A percentile compares a stretch with the other conserved stretches of the same genome.
Conservation (phyloP, 2,113 vertebrate species). For the Riparia riparia region DNA sequence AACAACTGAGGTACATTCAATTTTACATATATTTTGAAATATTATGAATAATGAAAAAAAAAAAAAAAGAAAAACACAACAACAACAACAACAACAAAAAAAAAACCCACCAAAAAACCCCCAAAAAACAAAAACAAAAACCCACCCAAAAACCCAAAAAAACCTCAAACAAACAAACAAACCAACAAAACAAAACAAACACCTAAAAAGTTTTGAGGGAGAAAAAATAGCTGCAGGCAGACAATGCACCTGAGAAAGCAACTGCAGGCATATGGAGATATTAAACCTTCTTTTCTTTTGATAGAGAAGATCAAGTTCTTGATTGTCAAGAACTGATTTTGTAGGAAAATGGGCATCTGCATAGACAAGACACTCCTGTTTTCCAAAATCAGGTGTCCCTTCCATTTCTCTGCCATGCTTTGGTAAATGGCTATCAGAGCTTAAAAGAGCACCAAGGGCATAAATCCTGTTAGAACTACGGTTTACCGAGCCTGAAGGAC, state of each 20-base stretch:
- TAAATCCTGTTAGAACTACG: fast-evolving
- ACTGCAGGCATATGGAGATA: background rate
- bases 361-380: background rate
- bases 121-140: too few relatives aligned
- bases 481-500: background rate
- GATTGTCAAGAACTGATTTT: background rate
- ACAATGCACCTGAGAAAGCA: slow-evolving; percentile 36
- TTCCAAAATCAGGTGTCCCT: background rate
- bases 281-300: slow-evolving; percentile 5
- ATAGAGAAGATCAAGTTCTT: background rate
- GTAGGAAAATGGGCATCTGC: background rate
- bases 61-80: too few relatives aligned
- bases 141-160: too few relatives aligned
- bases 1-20: background rate
- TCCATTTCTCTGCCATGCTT: background rate
- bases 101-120: too few relatives aligned
- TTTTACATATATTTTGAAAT: background rate
- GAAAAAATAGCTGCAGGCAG: slow-evolving; percentile 21
- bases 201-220: background rate
- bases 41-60: background rate
- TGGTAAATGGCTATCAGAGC: background rate
- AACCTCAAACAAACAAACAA: too few relatives aligned
- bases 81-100: too few relatives aligned
- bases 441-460: background rate
- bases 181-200: too few relatives aligned